These are phyloP conservation scores for Harpalus rubripes DNA, from an alignment of 2,888 invertebrate species.

Conservation along the genomic window DNA sequence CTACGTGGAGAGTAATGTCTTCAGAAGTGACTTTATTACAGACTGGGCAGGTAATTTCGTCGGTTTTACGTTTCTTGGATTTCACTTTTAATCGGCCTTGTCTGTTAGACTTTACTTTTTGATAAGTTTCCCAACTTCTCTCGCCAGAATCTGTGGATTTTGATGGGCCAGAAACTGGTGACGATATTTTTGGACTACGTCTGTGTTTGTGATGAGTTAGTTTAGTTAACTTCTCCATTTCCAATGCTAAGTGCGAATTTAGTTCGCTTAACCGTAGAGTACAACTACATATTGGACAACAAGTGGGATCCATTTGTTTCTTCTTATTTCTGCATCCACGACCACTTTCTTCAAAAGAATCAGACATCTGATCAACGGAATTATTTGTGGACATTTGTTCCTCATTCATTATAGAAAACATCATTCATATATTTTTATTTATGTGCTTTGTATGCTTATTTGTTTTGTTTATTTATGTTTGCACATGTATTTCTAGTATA, in stretches of 20 bases:
- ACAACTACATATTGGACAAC: constrained; percentile 93
- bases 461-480: not conserved
- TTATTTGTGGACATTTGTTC: constrained; percentile 39
- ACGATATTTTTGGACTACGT: constrained; percentile 74
- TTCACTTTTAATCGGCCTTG: constrained; percentile 84
- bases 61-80: constrained; percentile 83
- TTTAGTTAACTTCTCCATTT: constrained; percentile 86
- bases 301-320: constrained; percentile 84
- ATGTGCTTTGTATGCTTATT: not conserved
- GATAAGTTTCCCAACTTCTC: constrained; percentile 86
- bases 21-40: constrained; percentile 86
- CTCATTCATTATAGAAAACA: constrained; percentile 46
- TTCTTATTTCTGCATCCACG: constrained; percentile 80
- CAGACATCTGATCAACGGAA: constrained; percentile 26
- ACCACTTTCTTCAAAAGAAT: constrained; percentile 73
- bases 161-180: constrained; percentile 76
- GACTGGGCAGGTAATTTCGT: constrained; percentile 87
- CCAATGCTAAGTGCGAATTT: constrained; percentile 89
- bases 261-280: constrained; percentile 90
- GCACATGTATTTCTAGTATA: no score
- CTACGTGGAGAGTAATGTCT: constrained; percentile 86
- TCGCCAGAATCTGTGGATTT: constrained; percentile 78
- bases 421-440: constrained; percentile 4
- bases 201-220: constrained; percentile 75
- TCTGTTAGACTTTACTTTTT: constrained; percentile 86